These are phyloP conservation scores for Pimpla rufipes DNA, from an alignment of 2,888 invertebrate genomes.

Conservation along the genomic window DNA sequence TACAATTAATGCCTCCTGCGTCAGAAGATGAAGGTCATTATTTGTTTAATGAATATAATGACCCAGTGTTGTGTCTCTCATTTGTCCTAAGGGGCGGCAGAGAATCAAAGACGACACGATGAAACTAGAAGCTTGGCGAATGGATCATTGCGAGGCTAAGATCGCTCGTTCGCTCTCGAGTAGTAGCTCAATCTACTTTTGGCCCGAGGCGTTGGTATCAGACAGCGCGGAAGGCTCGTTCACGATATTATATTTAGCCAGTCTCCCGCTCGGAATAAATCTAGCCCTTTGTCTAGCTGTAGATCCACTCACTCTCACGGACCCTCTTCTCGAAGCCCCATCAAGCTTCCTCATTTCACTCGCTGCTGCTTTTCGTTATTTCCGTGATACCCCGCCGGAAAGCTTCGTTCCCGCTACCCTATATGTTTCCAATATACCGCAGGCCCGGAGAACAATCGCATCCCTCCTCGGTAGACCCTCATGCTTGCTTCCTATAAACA, in stretches of 20 bases:
- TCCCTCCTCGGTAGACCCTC: neutral
- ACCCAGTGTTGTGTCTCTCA: constrained; percentile 3
- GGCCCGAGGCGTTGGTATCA: constrained; percentile 29
- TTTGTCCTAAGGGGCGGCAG: neutral
- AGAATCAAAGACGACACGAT: neutral
- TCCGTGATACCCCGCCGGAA: neutral
- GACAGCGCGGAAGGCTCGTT: constrained; percentile 7
- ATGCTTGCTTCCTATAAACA: neutral
- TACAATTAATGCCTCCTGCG: neutral
- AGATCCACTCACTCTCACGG: neutral
- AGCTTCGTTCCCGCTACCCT: neutral
- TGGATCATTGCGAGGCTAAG: constrained; percentile 13
- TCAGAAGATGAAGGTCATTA: too few species aligned
- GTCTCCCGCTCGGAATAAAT: neutral
- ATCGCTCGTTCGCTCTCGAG: constrained; percentile 31
- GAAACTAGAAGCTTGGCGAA: constrained; percentile 24
- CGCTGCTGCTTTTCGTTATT: constrained; percentile 26
- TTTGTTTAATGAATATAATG: too few species aligned
- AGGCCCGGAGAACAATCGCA: neutral
- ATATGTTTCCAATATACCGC: neutral
- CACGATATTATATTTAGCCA: constrained; percentile 34
- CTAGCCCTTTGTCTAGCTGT: neutral
- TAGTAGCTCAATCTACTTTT: constrained; percentile 25
- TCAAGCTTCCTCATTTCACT: constrained; percentile 9
- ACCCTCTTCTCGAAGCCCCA: neutral